phyloP scores from a whole-genome alignment of 2,797 vertebrate species.

The Sebastiscus albofasciatus region DNA sequence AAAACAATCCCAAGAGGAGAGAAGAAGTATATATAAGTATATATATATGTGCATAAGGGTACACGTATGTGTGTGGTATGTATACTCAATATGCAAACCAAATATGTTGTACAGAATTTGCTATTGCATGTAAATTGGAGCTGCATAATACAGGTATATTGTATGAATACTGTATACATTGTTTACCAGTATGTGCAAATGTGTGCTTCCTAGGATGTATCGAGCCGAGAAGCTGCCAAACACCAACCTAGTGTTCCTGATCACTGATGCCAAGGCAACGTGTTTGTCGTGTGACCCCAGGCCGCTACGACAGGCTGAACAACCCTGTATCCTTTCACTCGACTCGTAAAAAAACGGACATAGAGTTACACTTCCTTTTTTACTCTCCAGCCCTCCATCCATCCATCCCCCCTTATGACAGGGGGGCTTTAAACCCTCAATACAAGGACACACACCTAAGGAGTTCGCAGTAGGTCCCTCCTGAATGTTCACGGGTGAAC shows the following conservation, averaged over 20 bases:
- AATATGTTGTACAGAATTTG: background rate
- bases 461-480: slow-evolving; percentile 54
- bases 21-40: slow-evolving; percentile 16
- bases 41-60: background rate
- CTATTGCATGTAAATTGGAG: background rate
- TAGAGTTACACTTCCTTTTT: slow-evolving; percentile 46
- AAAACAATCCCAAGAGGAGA: slow-evolving; percentile 60
- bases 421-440: slow-evolving; percentile 55
- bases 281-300: slow-evolving; percentile 93
- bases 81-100: background rate
- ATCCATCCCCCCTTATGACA: slow-evolving; percentile 58
- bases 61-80: background rate
- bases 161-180: slow-evolving; percentile 2
- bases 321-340: slow-evolving; percentile 96
- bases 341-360: slow-evolving; percentile 37
- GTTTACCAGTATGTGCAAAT: background rate
- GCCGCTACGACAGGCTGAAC: slow-evolving; percentile 93
- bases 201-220: slow-evolving; percentile 88
- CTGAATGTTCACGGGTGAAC: slow-evolving; percentile 64
- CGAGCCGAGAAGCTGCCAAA: slow-evolving; percentile 95
- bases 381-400: slow-evolving; percentile 52
- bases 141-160: background rate
- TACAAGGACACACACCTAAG: slow-evolving; percentile 62
- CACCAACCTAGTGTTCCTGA: slow-evolving; percentile 97
- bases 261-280: slow-evolving; percentile 93